Evolutionary conservation across 2,797 vertebrate genomes (phyloP).

Genomic region (Phoebastria nigripes): DNA sequence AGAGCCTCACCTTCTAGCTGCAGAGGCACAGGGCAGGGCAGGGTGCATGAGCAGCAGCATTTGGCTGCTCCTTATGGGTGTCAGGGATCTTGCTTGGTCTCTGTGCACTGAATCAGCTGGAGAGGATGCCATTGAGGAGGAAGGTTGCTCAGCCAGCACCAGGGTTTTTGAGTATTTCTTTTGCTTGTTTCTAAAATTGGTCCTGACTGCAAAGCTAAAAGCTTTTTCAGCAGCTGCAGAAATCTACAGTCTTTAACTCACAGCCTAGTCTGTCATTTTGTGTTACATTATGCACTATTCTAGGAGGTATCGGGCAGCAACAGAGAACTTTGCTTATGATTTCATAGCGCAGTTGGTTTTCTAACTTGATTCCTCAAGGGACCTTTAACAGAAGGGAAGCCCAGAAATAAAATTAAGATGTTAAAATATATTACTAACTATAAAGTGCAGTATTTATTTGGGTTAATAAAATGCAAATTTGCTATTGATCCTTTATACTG

Average conservation of each 20-base stretch:
- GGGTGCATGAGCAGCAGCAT: background rate
- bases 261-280: background rate
- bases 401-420: background rate
- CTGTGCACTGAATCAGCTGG: background rate
- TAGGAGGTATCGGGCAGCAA: background rate
- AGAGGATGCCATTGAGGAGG: background rate
- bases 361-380: background rate
- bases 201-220: background rate
- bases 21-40: background rate
- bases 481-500: background rate
- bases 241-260: background rate
- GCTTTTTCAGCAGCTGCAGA: conserved; percentile 1
- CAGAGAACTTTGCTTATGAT: background rate
- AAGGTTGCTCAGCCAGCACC: background rate
- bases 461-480: background rate
- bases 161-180: background rate
- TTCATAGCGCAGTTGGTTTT: background rate
- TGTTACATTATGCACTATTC: background rate
- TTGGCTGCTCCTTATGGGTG: background rate
- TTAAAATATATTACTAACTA: background rate
- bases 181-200: background rate
- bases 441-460: background rate
- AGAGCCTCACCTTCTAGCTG: background rate
- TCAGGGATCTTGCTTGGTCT: background rate
- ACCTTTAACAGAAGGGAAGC: background rate